phyloP scores from a whole-genome alignment of 2,797 vertebrate species.

The Carcharodon carcharias region DNA sequence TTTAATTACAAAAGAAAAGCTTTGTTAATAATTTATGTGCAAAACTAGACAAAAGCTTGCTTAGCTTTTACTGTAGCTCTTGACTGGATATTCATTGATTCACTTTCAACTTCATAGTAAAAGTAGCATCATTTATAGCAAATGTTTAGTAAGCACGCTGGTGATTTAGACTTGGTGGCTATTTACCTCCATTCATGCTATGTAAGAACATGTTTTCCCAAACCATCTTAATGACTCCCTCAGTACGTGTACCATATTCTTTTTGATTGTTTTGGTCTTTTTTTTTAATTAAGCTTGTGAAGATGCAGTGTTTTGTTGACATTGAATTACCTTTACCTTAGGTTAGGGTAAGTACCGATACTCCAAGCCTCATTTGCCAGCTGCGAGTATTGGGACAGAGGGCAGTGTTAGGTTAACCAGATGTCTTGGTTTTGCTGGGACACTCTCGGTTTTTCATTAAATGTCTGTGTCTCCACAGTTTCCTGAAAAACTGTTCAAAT shows the following conservation, averaged over 20 bases:
- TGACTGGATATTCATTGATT: background rate
- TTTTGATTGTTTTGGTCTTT: background rate
- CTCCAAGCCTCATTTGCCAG: background rate
- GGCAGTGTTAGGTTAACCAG: background rate
- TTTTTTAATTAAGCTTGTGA: background rate
- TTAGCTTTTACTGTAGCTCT: background rate
- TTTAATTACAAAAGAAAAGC: conserved; percentile 18
- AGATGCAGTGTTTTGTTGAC: background rate
- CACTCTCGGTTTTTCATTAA: too few relatives aligned
- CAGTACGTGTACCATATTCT: background rate
- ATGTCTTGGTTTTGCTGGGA: too few relatives aligned
- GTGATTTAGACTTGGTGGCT: background rate
- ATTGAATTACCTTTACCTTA: background rate
- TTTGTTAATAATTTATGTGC: background rate
- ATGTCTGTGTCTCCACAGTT: too few relatives aligned
- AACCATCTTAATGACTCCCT: background rate
- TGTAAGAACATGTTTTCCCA: background rate
- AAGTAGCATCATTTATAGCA: background rate
- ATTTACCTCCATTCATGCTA: too few relatives aligned
- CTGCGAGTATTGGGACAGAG: background rate
- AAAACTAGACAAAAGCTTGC: background rate
- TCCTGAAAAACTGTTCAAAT: too few relatives aligned
- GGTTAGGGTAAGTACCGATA: background rate
- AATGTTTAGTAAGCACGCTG: background rate
- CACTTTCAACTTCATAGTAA: background rate